Conservation (phyloP, 2,888 invertebrate species). For the Hirtodrosophila cameraria region DNA sequence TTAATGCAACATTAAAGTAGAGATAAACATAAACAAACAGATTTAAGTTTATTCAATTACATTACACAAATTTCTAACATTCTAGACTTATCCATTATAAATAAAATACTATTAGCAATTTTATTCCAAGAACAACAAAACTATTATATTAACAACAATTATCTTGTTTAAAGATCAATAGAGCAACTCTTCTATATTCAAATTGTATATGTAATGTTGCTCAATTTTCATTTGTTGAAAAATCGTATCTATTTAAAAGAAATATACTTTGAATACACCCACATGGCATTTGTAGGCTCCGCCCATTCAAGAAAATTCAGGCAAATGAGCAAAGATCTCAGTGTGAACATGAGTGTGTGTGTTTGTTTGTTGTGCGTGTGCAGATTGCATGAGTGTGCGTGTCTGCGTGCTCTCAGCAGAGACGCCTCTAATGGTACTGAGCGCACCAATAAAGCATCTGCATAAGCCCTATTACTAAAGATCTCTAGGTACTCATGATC, state of each 20-base stretch:
- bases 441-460: conserved; percentile 34
- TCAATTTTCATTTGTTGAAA: conserved; percentile 68
- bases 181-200: not conserved
- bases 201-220: conserved; percentile 37
- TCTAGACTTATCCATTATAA: no score
- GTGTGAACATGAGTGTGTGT: not conserved
- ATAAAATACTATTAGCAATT: no score
- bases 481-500: not conserved
- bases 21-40: no score
- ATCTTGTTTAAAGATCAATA: conserved; percentile 46
- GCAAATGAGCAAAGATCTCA: conserved; percentile 49
- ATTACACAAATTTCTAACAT: no score
- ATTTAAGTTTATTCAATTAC: no score
- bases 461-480: conserved; percentile 7
- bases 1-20: no score
- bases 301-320: conserved; percentile 32
- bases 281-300: conserved; percentile 47
- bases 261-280: conserved; percentile 46
- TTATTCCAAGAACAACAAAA: no score
- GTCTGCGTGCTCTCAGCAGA: conserved; percentile 7
- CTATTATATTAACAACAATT: not conserved
- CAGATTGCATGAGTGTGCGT: not conserved
- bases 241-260: conserved; percentile 32
- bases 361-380: not conserved
- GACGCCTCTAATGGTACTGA: conserved; percentile 36